Evolutionary conservation across 2,797 vertebrate species (phyloP), one percentile per base, ranked within the genome.

Genomic region (Sebastes itinus): DNA sequence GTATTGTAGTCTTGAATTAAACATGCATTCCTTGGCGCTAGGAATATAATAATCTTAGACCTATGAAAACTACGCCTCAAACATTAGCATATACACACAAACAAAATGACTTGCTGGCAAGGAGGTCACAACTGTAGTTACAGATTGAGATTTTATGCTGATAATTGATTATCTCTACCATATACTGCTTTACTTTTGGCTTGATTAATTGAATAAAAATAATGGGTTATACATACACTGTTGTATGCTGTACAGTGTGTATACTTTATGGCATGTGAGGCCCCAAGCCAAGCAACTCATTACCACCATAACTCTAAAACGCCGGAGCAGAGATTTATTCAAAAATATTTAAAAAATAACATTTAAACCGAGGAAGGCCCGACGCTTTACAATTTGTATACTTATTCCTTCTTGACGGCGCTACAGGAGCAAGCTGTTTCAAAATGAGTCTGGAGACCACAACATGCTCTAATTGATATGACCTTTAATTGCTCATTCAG

Each of bases 381-480:
- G 32, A 81, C 35, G 77, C 66, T 87, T 82, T 88, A 85, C 85
- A n/a, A 87, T 92, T 89, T 82, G 89, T 90, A 87, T 80, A 88
- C 91, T 86, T 91, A 90, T 91, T 94, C 85, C 89, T 88, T 89
- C 86, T 89, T 88, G 84, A 93, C 89, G 90, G 86, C 33, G 85
- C 91, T 90, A 93, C 87, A 85, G 90, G 80, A 93, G 93, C 93
- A 95, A 95, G 95, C 95, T 95, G 94, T 94, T 95, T 94, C 90
- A 93, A 89, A 95, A 95, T 92, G 94, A 95, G 95, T 94, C 93
- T 94, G 87, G 95, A 96, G 95, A 96, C 94, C 94, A 92, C 94
- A 95, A 94, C 93, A 94, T 92, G 94, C 94, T 94, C 95, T 96
- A 96, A 96, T 96, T 96, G 95, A 96, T 95, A 94, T 96, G 96